Evolutionary conservation across 37 sponge, comb jelly and placozoan species (phyloP).

Genomic region (Aplysina aerophoba): DNA sequence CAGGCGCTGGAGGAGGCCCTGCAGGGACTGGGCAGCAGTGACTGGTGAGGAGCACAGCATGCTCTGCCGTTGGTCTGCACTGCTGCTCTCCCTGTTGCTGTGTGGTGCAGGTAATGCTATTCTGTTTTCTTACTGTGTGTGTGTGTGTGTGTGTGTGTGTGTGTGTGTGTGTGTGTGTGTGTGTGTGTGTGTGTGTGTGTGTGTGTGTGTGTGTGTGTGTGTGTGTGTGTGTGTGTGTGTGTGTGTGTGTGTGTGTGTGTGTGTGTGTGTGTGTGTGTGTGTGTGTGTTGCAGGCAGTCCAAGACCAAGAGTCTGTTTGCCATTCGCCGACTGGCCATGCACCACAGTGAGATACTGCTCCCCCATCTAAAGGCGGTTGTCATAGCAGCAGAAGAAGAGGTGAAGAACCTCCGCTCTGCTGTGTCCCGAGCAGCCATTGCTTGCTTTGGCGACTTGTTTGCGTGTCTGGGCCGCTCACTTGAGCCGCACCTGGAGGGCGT

Average conservation of each 20-base stretch:
- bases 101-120: too few species aligned
- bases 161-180: too few species aligned
- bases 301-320: conserved; percentile 70
- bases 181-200: background rate
- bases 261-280: background rate
- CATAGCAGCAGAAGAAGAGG: conserved; percentile 75
- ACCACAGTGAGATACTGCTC: conserved; percentile 57
- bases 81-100: too few species aligned
- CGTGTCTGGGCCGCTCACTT: conserved; percentile 56
- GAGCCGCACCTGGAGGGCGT: conserved; percentile 76
- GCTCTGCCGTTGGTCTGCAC: too few species aligned
- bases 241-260: background rate
- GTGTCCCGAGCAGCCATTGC: conserved; percentile 83
- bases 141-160: too few species aligned
- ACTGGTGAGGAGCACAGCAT: conserved; percentile 69
- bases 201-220: background rate
- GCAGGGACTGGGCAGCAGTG: conserved; percentile 27
- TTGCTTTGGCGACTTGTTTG: conserved; percentile 77
- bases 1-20: conserved; percentile 53
- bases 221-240: background rate
- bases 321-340: conserved; percentile 54
- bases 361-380: conserved; percentile 64
- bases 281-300: conserved; percentile 34
- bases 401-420: conserved; percentile 87
- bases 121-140: too few species aligned